Conservation (phyloP, 2,888 invertebrate genomes). For the Aricia artaxerxes region DNA sequence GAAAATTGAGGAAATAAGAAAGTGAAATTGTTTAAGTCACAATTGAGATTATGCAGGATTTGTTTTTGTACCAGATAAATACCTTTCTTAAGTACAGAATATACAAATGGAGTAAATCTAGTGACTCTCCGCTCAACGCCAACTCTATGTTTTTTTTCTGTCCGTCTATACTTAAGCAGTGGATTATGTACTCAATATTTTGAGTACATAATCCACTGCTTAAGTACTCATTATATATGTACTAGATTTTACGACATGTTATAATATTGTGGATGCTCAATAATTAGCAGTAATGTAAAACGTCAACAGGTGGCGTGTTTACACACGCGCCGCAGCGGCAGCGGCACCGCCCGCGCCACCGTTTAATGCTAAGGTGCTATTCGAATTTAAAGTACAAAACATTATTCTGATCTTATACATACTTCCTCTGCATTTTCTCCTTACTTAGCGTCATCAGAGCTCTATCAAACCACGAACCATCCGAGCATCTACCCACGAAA, state of each 20-base stretch:
- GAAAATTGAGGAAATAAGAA: neutral
- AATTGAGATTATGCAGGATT: neutral
- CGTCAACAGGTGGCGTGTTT: too few species aligned
- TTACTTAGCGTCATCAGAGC: conserved; percentile 57
- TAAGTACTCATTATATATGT: too few species aligned
- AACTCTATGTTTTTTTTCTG: too few species aligned
- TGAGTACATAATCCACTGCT: too few species aligned
- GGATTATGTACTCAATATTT: too few species aligned
- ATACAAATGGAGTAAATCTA: too few species aligned
- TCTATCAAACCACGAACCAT: conserved; percentile 73
- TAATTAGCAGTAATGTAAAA: neutral
- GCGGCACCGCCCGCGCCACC: too few species aligned
- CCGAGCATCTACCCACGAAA: conserved; percentile 69
- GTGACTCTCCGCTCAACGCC: too few species aligned
- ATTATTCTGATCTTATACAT: conserved; percentile 38
- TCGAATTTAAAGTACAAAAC: neutral
- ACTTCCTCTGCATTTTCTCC: conserved; percentile 50
- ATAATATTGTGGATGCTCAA: neutral
- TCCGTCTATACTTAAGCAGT: too few species aligned
- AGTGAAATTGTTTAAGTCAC: neutral
- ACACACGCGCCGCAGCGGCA: too few species aligned
- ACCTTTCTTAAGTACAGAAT: neutral
- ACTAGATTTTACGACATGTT: too few species aligned
- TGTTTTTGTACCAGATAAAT: neutral
- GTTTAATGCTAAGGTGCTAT: neutral